Evolutionary conservation across 2,797 vertebrate genomes (phyloP).

Genomic region (Anniella stebbinsi): DNA sequence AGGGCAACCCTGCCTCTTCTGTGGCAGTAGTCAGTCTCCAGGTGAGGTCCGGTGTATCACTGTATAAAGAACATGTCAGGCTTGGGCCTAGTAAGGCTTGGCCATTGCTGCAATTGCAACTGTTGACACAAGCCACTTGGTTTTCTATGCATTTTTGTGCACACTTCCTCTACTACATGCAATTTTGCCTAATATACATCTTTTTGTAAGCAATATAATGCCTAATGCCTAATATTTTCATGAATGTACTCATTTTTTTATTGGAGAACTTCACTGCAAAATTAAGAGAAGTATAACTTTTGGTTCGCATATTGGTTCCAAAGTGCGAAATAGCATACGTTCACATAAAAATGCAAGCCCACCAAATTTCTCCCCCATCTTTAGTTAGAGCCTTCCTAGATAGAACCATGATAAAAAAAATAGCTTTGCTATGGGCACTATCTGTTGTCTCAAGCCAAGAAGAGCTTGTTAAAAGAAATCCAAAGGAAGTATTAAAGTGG

Average conservation of each 20-base stretch:
- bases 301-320: background rate
- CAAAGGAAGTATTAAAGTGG: background rate
- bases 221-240: too few species aligned
- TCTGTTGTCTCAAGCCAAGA: background rate
- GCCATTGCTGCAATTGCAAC: background rate
- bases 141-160: background rate
- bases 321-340: too few species aligned
- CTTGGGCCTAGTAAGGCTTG: background rate
- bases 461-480: background rate
- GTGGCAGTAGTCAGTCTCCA: background rate
- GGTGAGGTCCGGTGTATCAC: too few species aligned
- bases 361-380: too few species aligned
- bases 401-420: background rate
- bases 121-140: too few species aligned
- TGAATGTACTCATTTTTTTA: too few species aligned
- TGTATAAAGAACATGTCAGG: background rate
- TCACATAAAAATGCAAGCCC: too few species aligned
- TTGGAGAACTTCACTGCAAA: too few species aligned
- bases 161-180: too few species aligned
- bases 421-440: background rate
- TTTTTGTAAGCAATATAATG: too few species aligned
- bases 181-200: too few species aligned
- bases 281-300: too few species aligned
- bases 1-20: background rate
- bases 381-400: background rate